phyloP scores from a whole-genome alignment of 92 coral and sea anemone species.

The Epizoanthus ramosus region DNA sequence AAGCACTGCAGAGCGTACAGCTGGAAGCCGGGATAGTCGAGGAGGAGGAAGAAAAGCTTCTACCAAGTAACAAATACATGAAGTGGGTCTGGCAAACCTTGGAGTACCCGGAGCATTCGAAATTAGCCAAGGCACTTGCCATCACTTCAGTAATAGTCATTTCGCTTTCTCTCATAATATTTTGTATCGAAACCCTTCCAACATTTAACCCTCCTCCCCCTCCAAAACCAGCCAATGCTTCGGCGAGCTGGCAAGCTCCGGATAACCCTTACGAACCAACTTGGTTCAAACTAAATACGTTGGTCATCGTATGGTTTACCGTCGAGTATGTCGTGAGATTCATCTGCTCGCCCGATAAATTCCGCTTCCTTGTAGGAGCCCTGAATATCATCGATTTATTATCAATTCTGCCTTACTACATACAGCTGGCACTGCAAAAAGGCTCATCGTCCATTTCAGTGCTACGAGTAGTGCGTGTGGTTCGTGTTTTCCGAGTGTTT shows the following conservation, averaged over 20 bases:
- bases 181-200: slow-evolving; percentile 96
- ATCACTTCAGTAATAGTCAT: slow-evolving; percentile 90
- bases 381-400: slow-evolving; percentile 92
- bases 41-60: slow-evolving; percentile 86
- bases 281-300: slow-evolving; percentile 87
- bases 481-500: slow-evolving; percentile 98
- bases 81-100: slow-evolving; percentile 80
- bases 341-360: slow-evolving; percentile 82
- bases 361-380: slow-evolving; percentile 84
- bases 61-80: slow-evolving; percentile 81
- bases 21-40: slow-evolving; percentile 94
- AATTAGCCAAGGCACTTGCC: slow-evolving; percentile 84
- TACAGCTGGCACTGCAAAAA: slow-evolving; percentile 80
- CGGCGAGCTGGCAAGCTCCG: slow-evolving; percentile 52
- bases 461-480: slow-evolving; percentile 97
- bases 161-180: slow-evolving; percentile 84
- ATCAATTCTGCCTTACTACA: slow-evolving; percentile 93
- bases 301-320: slow-evolving; percentile 92
- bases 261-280: slow-evolving; percentile 73
- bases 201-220: slow-evolving; percentile 56
- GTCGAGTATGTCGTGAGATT: slow-evolving; percentile 89
- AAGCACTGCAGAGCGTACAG: slow-evolving; percentile 80
- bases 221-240: slow-evolving; percentile 61
- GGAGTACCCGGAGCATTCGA: slow-evolving; percentile 89
- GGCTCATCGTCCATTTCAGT: slow-evolving; percentile 91